Base-by-base conservation (phyloP, 2,888 invertebrate species). In the Parnassius orleans region DNA sequence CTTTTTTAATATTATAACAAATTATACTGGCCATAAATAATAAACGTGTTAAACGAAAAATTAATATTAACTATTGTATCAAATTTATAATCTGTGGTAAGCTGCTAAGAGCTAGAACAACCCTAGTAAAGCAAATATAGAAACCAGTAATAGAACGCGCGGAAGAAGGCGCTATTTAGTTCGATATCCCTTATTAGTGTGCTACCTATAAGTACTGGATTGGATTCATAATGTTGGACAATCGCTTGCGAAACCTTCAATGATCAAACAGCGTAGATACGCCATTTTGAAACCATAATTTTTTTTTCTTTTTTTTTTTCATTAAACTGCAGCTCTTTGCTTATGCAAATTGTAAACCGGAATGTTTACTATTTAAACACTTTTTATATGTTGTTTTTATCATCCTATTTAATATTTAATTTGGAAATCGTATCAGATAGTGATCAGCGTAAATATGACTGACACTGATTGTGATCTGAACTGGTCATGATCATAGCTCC, bases 171-270 rank as follows among this genome's bases (percentile, higher is more conserved):
- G 68, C 69, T 59, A 55, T 55, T 59, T 51, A 59, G 54, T 2
- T 14, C 46, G 73, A 72, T 70, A 69, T 69, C 66, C 71, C 73
- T 73, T 73, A 74, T 74, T 74, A 74, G 68, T 69, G 68, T 72
- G 73, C 69, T 73, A 71, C 68, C 71, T 53, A 65, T 72, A 74
- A 74, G 68, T 73, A 68, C 69, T 62, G 68, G 61, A 68, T 67
- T 66, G 71, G 68, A 67, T 70, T 71, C 68, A 66, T 74, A 74
- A 74, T 72, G 69, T 66, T 64, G 51, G 67, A 63, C 68, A 68
- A 72, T 69, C 66, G 65, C 61, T 15, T 19, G 68, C 61, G 60
- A 65, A 67, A 64, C 68, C 60, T 61, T 65, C 61, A 51, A 56
- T 60, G 48, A 57, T 19, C 54, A 44, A 12, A 52, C n/a, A 42